These are phyloP conservation scores for Pangasius sanitwongsei DNA, from an alignment of 2,797 vertebrate species.

Conservation along the genomic window DNA sequence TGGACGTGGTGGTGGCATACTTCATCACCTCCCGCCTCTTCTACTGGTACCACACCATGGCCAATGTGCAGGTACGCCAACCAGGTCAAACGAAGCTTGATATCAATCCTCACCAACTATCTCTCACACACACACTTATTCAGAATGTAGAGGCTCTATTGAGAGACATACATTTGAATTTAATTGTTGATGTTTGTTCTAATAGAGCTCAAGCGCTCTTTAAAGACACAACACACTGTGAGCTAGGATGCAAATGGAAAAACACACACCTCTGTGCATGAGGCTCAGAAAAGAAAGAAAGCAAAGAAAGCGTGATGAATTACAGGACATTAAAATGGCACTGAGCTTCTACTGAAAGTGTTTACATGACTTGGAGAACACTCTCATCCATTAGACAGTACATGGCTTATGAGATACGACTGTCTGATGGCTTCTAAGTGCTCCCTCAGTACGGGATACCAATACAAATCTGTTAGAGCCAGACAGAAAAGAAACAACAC, in stretches of 20 bases:
- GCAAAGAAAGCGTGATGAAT: constrained; percentile 37
- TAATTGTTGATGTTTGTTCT: neutral
- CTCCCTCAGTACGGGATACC: constrained; percentile 14
- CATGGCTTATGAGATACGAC: constrained; percentile 38
- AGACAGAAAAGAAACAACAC: constrained; percentile 20
- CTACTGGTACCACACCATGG: constrained; percentile 99
- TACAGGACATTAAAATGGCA: constrained; percentile 34
- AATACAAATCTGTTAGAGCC: constrained; percentile 29
- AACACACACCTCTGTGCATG: neutral
- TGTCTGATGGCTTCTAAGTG: constrained; percentile 50
- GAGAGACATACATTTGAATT: neutral
- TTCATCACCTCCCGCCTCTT: constrained; percentile 97
- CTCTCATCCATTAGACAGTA: constrained; percentile 42
- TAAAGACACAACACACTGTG: neutral
- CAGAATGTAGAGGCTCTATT: neutral
- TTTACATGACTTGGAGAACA: constrained; percentile 46
- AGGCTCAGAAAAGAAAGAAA: neutral
- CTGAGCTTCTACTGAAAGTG: constrained; percentile 48
- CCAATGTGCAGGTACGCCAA: constrained; percentile 87
- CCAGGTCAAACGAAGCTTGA: neutral
- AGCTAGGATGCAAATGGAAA: neutral
- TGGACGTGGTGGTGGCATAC: constrained; percentile 94
- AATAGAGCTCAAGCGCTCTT: neutral
- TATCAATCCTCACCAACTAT: neutral
- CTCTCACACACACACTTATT: neutral